These are phyloP conservation scores for Galerucella calmariensis DNA, from an alignment of 2,888 invertebrate species.

Conservation along the genomic window DNA sequence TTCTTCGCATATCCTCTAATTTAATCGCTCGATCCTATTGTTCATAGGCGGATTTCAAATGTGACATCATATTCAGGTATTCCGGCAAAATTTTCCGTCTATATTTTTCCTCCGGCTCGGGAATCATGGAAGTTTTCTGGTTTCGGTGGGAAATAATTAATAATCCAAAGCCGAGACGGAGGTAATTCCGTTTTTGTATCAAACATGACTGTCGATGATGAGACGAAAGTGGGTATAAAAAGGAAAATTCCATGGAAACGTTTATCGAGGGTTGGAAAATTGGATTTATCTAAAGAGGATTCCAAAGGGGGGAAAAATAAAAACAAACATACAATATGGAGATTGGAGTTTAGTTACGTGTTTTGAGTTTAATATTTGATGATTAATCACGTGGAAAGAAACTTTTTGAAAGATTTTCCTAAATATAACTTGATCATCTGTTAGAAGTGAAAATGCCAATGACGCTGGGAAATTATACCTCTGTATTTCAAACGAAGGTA, in stretches of 20 bases:
- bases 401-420: too few relatives aligned
- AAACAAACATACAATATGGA: too few relatives aligned
- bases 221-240: slow-evolving; percentile 11
- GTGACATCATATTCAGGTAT: not conserved
- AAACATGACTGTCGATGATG: slow-evolving; percentile 14
- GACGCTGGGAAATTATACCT: too few relatives aligned
- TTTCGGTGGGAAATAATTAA: slow-evolving; percentile 18
- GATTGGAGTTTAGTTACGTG: too few relatives aligned
- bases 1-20: not conserved
- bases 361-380: too few relatives aligned
- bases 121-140: slow-evolving; percentile 19
- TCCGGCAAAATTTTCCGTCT: slow-evolving; percentile 1
- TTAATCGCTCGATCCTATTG: slow-evolving; percentile 1
- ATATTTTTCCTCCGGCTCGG: not conserved
- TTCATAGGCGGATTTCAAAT: slow-evolving; percentile 8
- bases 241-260: slow-evolving; percentile 9
- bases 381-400: too few relatives aligned
- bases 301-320: too few relatives aligned
- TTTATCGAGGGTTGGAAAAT: not conserved
- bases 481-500: too few relatives aligned
- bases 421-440: too few relatives aligned
- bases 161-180: slow-evolving; percentile 13
- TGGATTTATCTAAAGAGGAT: not conserved
- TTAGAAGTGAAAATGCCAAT: too few relatives aligned
- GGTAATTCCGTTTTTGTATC: slow-evolving; percentile 20